Conservation (phyloP, 2,888 invertebrate genomes). For the Lingula anatina region DNA sequence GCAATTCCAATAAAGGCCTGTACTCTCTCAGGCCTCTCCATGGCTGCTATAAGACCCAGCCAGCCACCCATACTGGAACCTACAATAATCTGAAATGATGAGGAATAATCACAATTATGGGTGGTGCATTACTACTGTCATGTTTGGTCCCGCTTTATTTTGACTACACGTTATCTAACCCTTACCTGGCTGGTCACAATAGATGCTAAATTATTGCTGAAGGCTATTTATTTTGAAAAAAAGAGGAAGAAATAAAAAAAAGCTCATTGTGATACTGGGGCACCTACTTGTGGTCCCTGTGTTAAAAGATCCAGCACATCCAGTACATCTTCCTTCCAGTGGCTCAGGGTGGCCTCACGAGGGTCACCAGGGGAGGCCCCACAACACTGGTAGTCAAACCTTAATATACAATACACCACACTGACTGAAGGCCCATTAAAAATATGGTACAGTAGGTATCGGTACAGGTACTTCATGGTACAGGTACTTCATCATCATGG, state of each 20-base stretch:
- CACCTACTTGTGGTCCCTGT: conserved; percentile 15
- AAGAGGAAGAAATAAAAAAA: no score
- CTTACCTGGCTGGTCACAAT: background rate
- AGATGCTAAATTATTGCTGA: no score
- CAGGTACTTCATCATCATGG: no score
- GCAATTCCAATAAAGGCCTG: conserved; percentile 15
- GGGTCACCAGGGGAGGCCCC: conserved; percentile 13
- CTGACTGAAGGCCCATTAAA: no score
- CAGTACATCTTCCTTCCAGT: conserved; percentile 13
- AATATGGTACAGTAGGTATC: no score
- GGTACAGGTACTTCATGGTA: no score
- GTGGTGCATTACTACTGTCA: background rate
- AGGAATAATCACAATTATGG: background rate
- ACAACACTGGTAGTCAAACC: conserved; percentile 17
- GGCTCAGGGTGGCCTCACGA: conserved; percentile 8
- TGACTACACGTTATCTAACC: background rate
- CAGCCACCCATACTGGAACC: conserved; percentile 18
- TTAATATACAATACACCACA: conserved; percentile 3
- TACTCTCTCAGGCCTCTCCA: conserved; percentile 10
- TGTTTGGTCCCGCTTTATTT: background rate
- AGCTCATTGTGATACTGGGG: background rate
- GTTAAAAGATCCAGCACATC: conserved; percentile 13
- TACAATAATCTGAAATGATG: conserved; percentile 11
- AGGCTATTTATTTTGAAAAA: no score
- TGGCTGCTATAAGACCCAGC: conserved; percentile 10